Base-by-base conservation (phyloP, 1,140 invertebrate species). In the Atta colombica region DNA sequence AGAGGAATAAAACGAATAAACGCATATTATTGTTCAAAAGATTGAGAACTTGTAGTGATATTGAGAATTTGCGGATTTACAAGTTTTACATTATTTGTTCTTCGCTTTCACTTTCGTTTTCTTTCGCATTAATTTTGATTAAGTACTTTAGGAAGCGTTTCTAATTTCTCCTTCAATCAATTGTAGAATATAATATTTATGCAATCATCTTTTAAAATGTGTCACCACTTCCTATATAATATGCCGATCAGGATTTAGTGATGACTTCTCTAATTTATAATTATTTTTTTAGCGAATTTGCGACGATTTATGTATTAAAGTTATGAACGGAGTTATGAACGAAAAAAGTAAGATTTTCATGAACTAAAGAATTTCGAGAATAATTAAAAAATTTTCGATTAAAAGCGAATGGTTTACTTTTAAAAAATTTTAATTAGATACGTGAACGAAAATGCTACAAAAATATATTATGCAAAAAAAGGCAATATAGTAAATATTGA, bases 41-140 rank as follows among this genome's bases (percentile, higher is more conserved):
- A 51, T 16, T 28, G 39, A 49, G 39, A 49, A 45, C 5, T 16
- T 45, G 6, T 21, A 8, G 2, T 6, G 39, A 51, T 8, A 28
- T n/a, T 21, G 39, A 69, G 12, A 68, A 69, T 25, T 49, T 69
- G 39, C 12, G 10, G 6, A 69, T 69, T 16, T 69, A 69, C 10
- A 69, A 21, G n/a, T 68, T 21, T 25, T n/a, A n/a, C n/a, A 8
- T 16, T 69, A 25, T 69, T 69, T 69, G 49, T 28, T 51, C 21
- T 49, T 69, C 21, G 66, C 66, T 69, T 51, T 69, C 66, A 69
- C 66, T 69, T 51, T 51, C 21, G 10, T 68, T 39, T 69, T 63
- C 60, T 61, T 68, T n/a, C 66, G 66, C 14, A 69, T 69, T 69
- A 69, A 69, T 49, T n/a, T 69, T 49, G 4, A 49, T 49, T 69